A percentile compares a stretch with the other conserved stretches of the same genome.
phyloP scores from a whole-genome alignment of 2,797 vertebrate species.

The Thunnus albacares region DNA sequence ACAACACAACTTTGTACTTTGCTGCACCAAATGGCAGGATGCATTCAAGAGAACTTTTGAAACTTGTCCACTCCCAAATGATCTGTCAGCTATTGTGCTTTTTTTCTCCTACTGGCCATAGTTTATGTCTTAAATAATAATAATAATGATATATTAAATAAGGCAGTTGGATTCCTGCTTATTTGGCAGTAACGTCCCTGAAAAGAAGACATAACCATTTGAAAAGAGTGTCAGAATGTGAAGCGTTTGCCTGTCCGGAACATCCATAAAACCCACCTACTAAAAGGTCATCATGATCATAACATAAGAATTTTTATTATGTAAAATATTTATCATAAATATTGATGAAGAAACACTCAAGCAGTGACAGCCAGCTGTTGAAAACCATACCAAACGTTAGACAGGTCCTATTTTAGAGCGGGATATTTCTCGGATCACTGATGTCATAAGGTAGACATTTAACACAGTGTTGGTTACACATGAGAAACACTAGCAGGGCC shows the following conservation, averaged over 20 bases:
- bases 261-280: constrained; percentile 13
- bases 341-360: constrained; percentile 50
- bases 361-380: constrained; percentile 59
- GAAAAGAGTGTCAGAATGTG: background rate
- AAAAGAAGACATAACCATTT: constrained; percentile 12
- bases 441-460: constrained; percentile 67
- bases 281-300: constrained; percentile 21
- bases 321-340: constrained; percentile 28
- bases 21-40: background rate
- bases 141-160: background rate
- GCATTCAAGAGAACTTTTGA: background rate
- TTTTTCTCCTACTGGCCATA: background rate
- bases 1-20: background rate
- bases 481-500: constrained; percentile 51
- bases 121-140: background rate
- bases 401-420: constrained; percentile 53
- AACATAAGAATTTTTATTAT: constrained; percentile 11
- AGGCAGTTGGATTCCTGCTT: background rate
- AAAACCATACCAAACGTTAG: constrained; percentile 38
- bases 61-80: background rate
- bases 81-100: background rate
- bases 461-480: constrained; percentile 55
- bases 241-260: background rate
- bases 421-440: constrained; percentile 3
- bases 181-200: background rate